Conservation (phyloP, 2,888 invertebrate species). For the Ophioninae sp. region DNA sequence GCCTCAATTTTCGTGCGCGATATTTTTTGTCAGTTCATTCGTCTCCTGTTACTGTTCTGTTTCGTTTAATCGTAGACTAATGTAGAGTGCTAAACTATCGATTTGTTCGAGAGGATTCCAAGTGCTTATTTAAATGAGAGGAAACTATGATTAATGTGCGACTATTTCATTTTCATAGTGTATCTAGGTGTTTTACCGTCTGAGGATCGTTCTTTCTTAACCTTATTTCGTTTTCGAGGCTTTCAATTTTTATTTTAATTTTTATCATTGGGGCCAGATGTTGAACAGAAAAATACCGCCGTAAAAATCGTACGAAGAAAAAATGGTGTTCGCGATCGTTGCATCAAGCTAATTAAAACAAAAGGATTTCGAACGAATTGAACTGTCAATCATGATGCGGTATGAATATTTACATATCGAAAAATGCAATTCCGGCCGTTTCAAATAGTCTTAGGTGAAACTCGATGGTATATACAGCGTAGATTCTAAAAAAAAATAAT, state of each 20-base stretch:
- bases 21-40: conserved; percentile 9
- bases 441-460: not conserved
- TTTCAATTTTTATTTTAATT: not conserved
- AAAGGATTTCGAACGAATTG: not conserved
- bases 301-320: not conserved
- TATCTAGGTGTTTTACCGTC: not conserved
- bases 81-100: conserved; percentile 50
- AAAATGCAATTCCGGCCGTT: not conserved
- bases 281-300: not conserved
- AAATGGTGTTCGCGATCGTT: not conserved
- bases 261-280: not conserved
- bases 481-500: not conserved
- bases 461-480: not conserved
- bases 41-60: conserved; percentile 5
- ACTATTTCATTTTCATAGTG: conserved; percentile 8
- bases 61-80: conserved; percentile 29
- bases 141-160: conserved; percentile 40
- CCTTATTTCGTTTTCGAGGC: not conserved
- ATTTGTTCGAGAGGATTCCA: conserved; percentile 60
- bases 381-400: not conserved
- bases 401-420: not conserved
- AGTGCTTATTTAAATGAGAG: conserved; percentile 47
- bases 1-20: conserved; percentile 15
- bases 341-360: not conserved
- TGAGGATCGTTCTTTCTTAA: conserved; percentile 11